Conservation (phyloP, 1,140 invertebrate genomes). For the Ericerus pela region DNA sequence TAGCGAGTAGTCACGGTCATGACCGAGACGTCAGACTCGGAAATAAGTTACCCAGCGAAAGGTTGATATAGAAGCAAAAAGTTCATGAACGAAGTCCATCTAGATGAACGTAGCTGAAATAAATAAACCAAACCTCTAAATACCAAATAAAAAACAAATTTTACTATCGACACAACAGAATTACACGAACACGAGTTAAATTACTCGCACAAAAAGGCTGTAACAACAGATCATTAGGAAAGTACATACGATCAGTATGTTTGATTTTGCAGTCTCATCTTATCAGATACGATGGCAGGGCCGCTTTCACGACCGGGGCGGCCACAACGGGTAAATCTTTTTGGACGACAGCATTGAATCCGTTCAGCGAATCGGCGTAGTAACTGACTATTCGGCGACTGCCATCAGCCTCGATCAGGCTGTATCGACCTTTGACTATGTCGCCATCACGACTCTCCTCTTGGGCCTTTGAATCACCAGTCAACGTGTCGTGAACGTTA, state of each 20-base stretch:
- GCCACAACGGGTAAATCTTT: conserved; percentile 29
- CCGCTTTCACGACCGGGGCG: conserved; percentile 15
- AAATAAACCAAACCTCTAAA: too few species aligned
- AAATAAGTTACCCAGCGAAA: too few species aligned
- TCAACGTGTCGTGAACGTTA: conserved; percentile 35
- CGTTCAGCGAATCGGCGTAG: conserved; percentile 41
- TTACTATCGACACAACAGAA: too few species aligned
- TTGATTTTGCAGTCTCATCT: background rate
- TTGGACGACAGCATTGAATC: conserved; percentile 47
- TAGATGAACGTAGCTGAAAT: too few species aligned
- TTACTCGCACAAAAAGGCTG: too few species aligned
- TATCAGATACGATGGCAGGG: background rate
- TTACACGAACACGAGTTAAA: too few species aligned
- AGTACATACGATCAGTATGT: background rate
- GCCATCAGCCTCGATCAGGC: conserved; percentile 35
- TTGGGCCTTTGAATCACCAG: conserved; percentile 37
- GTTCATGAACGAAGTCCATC: too few species aligned
- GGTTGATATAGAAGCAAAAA: too few species aligned
- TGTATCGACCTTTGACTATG: conserved; percentile 37
- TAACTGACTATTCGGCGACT: conserved; percentile 43
- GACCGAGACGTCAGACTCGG: too few species aligned
- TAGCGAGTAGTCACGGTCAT: too few species aligned
- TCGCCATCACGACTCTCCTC: conserved; percentile 37
- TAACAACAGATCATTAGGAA: conserved; percentile 1
- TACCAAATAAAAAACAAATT: too few species aligned